Percentiles rank a stretch among this genome's conserved stretches.
phyloP scores from a whole-genome alignment of 2,113 vertebrate species.

The Crotalus horridus region DNA sequence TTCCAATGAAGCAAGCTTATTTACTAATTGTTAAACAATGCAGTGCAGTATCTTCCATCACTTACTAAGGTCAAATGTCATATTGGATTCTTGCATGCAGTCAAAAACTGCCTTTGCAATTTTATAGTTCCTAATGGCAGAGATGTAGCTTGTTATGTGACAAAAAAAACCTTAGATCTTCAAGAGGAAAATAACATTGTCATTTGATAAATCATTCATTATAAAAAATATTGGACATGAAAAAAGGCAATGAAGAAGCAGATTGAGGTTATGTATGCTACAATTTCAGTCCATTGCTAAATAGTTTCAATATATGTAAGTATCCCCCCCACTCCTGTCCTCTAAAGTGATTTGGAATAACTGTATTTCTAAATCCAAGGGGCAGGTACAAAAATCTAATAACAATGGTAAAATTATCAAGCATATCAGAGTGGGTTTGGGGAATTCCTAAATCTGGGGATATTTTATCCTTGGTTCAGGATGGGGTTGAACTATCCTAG shows the following conservation, averaged over 20 bases:
- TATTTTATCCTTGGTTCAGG: not conserved
- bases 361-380: not conserved
- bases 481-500: not conserved
- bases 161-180: slow-evolving; percentile 44
- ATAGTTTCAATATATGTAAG: not conserved
- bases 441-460: not conserved
- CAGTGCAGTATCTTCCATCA: slow-evolving; percentile 42
- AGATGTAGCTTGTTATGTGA: slow-evolving; percentile 43
- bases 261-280: slow-evolving; percentile 28
- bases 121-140: slow-evolving; percentile 44
- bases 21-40: slow-evolving; percentile 29
- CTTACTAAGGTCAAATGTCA: slow-evolving; percentile 37
- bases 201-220: slow-evolving; percentile 49
- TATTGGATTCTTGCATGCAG: slow-evolving; percentile 50
- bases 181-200: slow-evolving; percentile 15
- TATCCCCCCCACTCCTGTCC: not conserved
- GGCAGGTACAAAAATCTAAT: not conserved
- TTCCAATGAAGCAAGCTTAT: slow-evolving; percentile 16
- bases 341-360: not conserved
- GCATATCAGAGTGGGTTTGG: not conserved
- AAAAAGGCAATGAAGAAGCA: slow-evolving; percentile 18
- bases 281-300: not conserved
- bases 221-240: slow-evolving; percentile 32
- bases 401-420: not conserved
- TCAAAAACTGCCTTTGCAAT: slow-evolving; percentile 46